These are phyloP conservation scores for Cephonodes hylas DNA, from an alignment of 2,888 invertebrate genomes.

Conservation along the genomic window DNA sequence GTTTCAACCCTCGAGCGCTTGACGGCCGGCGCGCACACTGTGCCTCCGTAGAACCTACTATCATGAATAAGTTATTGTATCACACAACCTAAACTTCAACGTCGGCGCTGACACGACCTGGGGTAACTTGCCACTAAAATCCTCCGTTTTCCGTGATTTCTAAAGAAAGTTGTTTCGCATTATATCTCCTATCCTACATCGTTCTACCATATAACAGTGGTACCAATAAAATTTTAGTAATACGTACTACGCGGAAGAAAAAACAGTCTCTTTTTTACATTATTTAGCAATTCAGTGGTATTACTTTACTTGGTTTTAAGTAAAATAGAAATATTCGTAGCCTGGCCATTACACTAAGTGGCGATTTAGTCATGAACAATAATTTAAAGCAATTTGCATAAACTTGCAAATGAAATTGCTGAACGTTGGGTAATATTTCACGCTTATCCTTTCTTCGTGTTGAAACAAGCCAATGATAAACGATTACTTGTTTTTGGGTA, in stretches of 20 bases:
- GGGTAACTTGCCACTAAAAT: conserved; percentile 61
- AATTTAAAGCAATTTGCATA: neutral
- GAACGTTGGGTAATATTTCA: neutral
- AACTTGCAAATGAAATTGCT: neutral
- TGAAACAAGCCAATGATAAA: neutral
- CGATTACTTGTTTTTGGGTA: neutral
- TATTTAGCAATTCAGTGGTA: neutral
- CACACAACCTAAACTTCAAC: conserved; percentile 47
- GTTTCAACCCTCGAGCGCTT: conserved; percentile 57
- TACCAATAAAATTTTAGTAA: too few relatives aligned
- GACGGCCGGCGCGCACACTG: conserved; percentile 38
- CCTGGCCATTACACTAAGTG: neutral
- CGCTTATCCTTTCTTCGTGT: neutral
- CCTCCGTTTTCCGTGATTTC: conserved; percentile 11
- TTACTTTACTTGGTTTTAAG: neutral
- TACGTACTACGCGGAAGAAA: too few relatives aligned
- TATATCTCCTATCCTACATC: neutral
- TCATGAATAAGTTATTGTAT: conserved; percentile 72
- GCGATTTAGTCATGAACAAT: neutral
- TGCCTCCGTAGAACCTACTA: conserved; percentile 49
- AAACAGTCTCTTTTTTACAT: neutral
- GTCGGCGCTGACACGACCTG: conserved; percentile 72
- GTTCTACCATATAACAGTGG: too few relatives aligned
- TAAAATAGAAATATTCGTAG: neutral
- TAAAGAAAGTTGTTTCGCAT: too few relatives aligned